These are phyloP conservation scores for Protomyctophum bolini DNA, from an alignment of 2,113 vertebrate genomes.

Conservation along the genomic window DNA sequence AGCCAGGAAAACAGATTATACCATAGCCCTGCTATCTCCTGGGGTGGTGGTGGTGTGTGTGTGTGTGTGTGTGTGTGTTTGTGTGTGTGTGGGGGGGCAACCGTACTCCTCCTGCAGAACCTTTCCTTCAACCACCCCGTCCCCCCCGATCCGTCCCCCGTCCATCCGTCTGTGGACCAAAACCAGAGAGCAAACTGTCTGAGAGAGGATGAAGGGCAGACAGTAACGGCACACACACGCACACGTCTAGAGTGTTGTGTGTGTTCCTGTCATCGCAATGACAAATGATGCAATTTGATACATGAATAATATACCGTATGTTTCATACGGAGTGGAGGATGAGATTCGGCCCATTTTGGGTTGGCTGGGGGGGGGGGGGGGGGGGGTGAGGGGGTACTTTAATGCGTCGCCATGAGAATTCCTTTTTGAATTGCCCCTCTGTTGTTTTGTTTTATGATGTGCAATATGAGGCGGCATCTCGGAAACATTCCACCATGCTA, in stretches of 20 bases:
- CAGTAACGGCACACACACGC: too few species aligned
- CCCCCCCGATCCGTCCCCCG: too few species aligned
- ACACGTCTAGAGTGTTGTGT: too few species aligned
- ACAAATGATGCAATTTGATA: slow-evolving; percentile 42
- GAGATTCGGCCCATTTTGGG: neutral
- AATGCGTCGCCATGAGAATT: slow-evolving; percentile 13
- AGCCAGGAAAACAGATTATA: slow-evolving; percentile 84
- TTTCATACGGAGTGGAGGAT: slow-evolving; percentile 28
- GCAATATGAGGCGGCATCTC: neutral
- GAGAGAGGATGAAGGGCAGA: too few species aligned
- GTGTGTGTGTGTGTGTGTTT: neutral
- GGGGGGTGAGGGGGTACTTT: slow-evolving; percentile 2
- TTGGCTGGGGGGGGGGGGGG: too few species aligned
- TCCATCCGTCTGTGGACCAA: too few species aligned
- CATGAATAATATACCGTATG: neutral
- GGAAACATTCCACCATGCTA: slow-evolving; percentile 22
- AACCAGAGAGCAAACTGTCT: too few species aligned
- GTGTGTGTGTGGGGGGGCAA: neutral
- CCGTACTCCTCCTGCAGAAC: neutral
- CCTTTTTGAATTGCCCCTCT: slow-evolving; percentile 7
- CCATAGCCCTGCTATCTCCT: slow-evolving; percentile 64
- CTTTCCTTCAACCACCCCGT: too few species aligned
- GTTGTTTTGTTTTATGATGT: neutral
- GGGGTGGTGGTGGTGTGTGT: slow-evolving; percentile 39
- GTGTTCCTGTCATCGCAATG: slow-evolving; percentile 3